Percentiles rank a stretch among this genome's conserved stretches.
phyloP scores from a whole-genome alignment of 2,888 invertebrate species.

The Strigamia crassipes region DNA sequence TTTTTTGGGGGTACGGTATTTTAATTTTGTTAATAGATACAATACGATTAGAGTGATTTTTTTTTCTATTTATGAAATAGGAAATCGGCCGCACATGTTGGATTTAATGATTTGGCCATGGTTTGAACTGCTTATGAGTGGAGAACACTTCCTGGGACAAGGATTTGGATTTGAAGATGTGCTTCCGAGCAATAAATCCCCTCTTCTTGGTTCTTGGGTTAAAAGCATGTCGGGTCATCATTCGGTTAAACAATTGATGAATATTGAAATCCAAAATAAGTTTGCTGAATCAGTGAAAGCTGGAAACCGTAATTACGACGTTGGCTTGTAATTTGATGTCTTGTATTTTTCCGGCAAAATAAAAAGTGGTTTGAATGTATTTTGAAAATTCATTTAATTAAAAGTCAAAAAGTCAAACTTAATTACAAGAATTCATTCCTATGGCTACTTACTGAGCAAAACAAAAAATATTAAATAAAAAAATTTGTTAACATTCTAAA shows the following conservation, averaged over 20 bases:
- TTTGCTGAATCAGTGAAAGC: neutral
- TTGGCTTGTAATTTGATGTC: slow-evolving; percentile 28
- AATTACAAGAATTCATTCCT: too few species aligned
- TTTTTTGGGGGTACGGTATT: slow-evolving; percentile 24
- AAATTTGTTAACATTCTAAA: too few species aligned
- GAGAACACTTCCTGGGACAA: neutral
- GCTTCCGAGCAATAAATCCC: neutral
- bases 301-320: slow-evolving; percentile 25
- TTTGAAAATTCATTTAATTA: too few species aligned
- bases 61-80: neutral
- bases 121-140: slow-evolving; percentile 18
- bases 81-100: slow-evolving; percentile 15
- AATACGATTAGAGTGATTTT: neutral
- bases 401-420: too few species aligned
- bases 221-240: neutral
- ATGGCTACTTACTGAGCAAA: too few species aligned
- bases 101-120: slow-evolving; percentile 47
- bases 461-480: too few species aligned
- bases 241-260: neutral
- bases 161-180: neutral
- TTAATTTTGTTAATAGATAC: neutral
- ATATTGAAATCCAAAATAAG: neutral
- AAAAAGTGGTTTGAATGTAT: too few species aligned
- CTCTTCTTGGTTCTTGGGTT: neutral
- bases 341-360: too few species aligned